phyloP scores from a whole-genome alignment of 2,113 vertebrate species.

The Patagioenas fasciata region DNA sequence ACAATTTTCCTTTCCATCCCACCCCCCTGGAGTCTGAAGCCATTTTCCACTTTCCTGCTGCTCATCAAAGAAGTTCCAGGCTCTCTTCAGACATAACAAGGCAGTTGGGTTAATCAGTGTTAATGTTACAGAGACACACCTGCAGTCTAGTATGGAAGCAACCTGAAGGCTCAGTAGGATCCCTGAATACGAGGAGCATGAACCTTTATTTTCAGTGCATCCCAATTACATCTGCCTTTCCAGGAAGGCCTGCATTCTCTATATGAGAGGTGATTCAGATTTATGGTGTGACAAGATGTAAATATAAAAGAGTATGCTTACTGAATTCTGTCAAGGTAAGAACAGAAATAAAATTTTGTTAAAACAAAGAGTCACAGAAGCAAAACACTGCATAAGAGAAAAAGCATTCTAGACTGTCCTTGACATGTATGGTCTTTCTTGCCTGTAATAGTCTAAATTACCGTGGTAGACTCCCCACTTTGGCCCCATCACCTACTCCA shows the following conservation, averaged over 20 bases:
- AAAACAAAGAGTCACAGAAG: neutral
- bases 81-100: neutral
- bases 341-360: neutral
- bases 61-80: neutral
- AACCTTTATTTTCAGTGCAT: neutral
- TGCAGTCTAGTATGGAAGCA: neutral
- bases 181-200: neutral
- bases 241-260: neutral
- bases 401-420: neutral
- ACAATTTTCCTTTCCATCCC: neutral
- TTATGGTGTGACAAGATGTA: neutral
- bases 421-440: neutral
- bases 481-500: neutral
- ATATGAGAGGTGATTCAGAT: neutral
- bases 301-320: neutral
- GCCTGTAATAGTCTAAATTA: neutral
- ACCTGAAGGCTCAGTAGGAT: neutral
- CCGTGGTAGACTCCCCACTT: neutral
- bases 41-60: neutral
- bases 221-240: neutral
- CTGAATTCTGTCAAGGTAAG: neutral
- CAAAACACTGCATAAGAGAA: neutral
- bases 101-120: neutral
- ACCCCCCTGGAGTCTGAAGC: neutral
- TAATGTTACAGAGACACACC: neutral